Conservation (phyloP, 1,140 invertebrate species). For the Drosophila carrolli region DNA sequence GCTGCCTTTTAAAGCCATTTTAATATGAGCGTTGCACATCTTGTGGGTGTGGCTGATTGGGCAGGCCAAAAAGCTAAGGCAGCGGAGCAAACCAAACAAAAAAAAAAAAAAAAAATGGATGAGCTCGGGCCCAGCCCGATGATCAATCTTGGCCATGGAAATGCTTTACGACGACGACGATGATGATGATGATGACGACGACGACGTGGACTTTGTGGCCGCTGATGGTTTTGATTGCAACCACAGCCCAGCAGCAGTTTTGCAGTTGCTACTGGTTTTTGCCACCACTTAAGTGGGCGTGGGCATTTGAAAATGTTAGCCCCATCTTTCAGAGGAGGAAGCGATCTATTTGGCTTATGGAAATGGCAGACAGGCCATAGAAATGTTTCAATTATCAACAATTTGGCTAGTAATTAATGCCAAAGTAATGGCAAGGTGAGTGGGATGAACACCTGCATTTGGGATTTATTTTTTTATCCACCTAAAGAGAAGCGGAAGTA, state of each 20-base stretch:
- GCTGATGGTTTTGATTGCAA: slow-evolving; percentile 68
- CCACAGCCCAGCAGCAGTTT: slow-evolving; percentile 53
- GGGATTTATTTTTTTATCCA: background rate
- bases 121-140: slow-evolving; percentile 55
- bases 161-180: slow-evolving; percentile 44
- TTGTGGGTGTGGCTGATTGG: slow-evolving; percentile 80
- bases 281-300: slow-evolving; percentile 69
- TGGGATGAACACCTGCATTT: slow-evolving; percentile 41
- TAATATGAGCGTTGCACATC: slow-evolving; percentile 58
- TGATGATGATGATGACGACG: slow-evolving; percentile 38
- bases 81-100: slow-evolving; percentile 7
- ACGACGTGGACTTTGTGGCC: slow-evolving; percentile 49
- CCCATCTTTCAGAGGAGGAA: slow-evolving; percentile 54
- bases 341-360: slow-evolving; percentile 66
- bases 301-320: slow-evolving; percentile 67
- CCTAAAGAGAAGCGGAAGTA: slow-evolving; percentile 51
- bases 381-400: slow-evolving; percentile 70
- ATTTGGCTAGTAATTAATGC: slow-evolving; percentile 36
- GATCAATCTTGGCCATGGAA: slow-evolving; percentile 72
- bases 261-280: slow-evolving; percentile 64
- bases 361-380: slow-evolving; percentile 57
- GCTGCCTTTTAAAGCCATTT: slow-evolving; percentile 63
- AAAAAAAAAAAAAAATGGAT: slow-evolving; percentile 56
- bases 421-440: slow-evolving; percentile 23
- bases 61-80: slow-evolving; percentile 26